Percentiles rank a stretch among this genome's conserved stretches.
Conservation (phyloP, 2,113 vertebrate species). For the Larimichthys polyactis region DNA sequence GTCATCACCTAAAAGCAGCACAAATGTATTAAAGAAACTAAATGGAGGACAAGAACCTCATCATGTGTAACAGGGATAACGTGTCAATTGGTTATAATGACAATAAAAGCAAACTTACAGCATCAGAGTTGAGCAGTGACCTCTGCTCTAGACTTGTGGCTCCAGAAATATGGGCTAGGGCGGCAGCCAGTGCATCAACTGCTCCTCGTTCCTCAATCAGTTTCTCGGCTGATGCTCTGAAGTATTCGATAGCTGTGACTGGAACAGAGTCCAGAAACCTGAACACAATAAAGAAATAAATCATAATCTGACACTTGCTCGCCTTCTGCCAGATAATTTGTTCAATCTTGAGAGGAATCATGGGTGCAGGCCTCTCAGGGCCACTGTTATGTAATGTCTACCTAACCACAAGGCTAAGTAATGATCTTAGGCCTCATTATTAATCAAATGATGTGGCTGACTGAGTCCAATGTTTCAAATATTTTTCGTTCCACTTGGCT, state of each 20-base stretch:
- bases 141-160: conserved; percentile 92
- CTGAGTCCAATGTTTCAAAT: neutral
- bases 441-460: neutral
- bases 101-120: conserved; percentile 78
- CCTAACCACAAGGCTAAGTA: neutral
- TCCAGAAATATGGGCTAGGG: conserved; percentile 95
- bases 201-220: conserved; percentile 93
- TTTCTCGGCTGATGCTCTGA: conserved; percentile 89
- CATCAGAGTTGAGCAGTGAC: conserved; percentile 92
- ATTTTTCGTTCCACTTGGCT: neutral
- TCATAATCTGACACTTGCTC: neutral
- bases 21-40: neutral
- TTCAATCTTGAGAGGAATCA: too few relatives aligned
- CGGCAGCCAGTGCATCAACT: conserved; percentile 91
- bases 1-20: neutral
- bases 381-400: neutral
- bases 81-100: neutral
- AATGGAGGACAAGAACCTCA: neutral
- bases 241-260: conserved; percentile 88
- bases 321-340: too few relatives aligned
- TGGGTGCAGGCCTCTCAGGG: neutral
- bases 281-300: neutral
- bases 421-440: neutral
- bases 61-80: neutral
- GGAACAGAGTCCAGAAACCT: conserved; percentile 93